Conservation (phyloP, 2,888 invertebrate genomes). For the Cheilosia variabilis region DNA sequence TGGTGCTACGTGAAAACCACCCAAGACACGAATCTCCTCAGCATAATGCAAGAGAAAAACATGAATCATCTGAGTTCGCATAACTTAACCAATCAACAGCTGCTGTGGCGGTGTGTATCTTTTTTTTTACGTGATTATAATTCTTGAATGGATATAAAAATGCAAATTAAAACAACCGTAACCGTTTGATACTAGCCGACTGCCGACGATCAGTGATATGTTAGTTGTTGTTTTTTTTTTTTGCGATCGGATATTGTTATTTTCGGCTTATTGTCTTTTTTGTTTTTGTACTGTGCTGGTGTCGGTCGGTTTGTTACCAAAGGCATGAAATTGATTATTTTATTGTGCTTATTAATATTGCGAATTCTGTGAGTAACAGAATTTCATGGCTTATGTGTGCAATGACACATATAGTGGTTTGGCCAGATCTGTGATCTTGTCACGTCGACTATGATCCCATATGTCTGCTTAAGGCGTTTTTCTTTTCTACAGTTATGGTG, state of each 20-base stretch:
- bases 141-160: slow-evolving; percentile 61
- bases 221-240: slow-evolving; percentile 18
- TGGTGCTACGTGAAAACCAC: slow-evolving; percentile 48
- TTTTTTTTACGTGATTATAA: slow-evolving; percentile 60
- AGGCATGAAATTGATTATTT: slow-evolving; percentile 48
- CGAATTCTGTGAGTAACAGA: slow-evolving; percentile 18
- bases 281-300: slow-evolving; percentile 6
- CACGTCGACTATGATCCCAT: slow-evolving; percentile 17
- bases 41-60: slow-evolving; percentile 25
- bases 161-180: slow-evolving; percentile 64
- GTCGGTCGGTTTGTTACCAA: slow-evolving; percentile 45
- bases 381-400: slow-evolving; percentile 47
- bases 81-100: slow-evolving; percentile 20
- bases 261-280: slow-evolving; percentile 16
- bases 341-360: slow-evolving; percentile 38
- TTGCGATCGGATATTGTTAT: slow-evolving; percentile 15
- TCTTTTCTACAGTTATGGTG: too few species aligned
- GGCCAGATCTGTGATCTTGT: slow-evolving; percentile 52
- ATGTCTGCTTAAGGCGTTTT: neutral
- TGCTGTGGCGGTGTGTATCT: slow-evolving; percentile 35
- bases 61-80: slow-evolving; percentile 41
- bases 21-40: slow-evolving; percentile 52
- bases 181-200: slow-evolving; percentile 62
- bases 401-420: slow-evolving; percentile 18
- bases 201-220: slow-evolving; percentile 40